These are phyloP conservation scores for Barnardius zonarius DNA, from an alignment of 2,113 vertebrate species.

Conservation along the genomic window DNA sequence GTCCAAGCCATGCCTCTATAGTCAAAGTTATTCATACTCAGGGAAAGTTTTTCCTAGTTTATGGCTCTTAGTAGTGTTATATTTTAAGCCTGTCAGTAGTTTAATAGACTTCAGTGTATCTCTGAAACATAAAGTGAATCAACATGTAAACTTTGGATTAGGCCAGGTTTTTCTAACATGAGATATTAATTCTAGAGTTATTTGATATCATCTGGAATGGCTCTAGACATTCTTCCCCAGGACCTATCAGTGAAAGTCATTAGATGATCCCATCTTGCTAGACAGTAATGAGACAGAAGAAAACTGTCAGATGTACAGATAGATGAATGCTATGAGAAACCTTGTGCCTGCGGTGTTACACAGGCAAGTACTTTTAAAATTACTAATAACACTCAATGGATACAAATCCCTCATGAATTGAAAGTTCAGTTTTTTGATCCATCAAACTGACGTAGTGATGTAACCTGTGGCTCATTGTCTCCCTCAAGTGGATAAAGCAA, in stretches of 20 bases:
- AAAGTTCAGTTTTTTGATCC: not conserved
- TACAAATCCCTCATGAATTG: not conserved
- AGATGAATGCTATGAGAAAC: fast-evolving
- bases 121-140: not conserved
- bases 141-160: not conserved
- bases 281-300: not conserved
- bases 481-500: conserved; percentile 41
- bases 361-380: not conserved
- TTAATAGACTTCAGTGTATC: not conserved
- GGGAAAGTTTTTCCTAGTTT: not conserved
- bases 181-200: not conserved
- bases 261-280: not conserved
- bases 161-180: not conserved
- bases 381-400: not conserved
- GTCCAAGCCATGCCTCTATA: not conserved
- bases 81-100: not conserved
- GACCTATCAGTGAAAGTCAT: not conserved
- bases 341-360: not conserved
- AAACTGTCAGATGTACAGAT: not conserved
- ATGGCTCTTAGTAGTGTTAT: not conserved
- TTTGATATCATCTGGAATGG: not conserved
- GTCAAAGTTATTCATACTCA: not conserved
- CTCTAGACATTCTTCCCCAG: not conserved
- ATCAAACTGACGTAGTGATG: not conserved
- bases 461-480: conserved; percentile 43